Evolutionary conservation across 2,797 vertebrate genomes (phyloP), one percentile per base, ranked within the genome.

Genomic region (Coreius guichenoti): DNA sequence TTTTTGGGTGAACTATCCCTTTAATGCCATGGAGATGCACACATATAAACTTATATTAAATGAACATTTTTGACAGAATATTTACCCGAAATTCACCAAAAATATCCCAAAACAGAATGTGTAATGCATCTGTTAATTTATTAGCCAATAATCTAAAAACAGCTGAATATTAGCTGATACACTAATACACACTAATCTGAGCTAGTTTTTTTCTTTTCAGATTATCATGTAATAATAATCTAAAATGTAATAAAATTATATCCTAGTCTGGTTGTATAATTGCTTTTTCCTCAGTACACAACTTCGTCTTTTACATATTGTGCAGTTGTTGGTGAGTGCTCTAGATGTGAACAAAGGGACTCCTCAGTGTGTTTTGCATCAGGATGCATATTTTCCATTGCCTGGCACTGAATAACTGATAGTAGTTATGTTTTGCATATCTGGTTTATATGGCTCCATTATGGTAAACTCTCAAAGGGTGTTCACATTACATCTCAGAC

Each of bases 291-390:
- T 86, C 58, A 83, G 70, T 56, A 72, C 14, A 45, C 23, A 19
- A 51, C 65, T 65, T 67, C 17, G 51, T 83, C 19, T 73, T 89
- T 88, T 86, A 84, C 86, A 90, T 86, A 69, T 80, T 81, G 39
- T 33, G 54, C 43, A 9, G 45, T 11, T 83, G 61, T 80, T 63
- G 33, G 67, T 45, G 21, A 74, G 26, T 33, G 43, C 43, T 54
- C 39, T 86, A 86, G 26, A 88, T 81, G 54, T 80, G 72, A 93
- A 93, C 92, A 93, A 92, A 92, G 89, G 89, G n/a, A 39, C 80
- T 75, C 83, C 82, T 91, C 45, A 26, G 83, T 56, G 80, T 92
- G 84, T 87, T 94, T 94, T 95, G 91, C 91, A 93, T 94, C 79
- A n/a, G 56, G 87, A 74, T 58, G 90, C 87, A 90, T 92, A 85